A percentile compares a stretch with the other conserved stretches of the same genome.
These are phyloP conservation scores for Hymenopus coronatus DNA, from an alignment of 2,888 invertebrate genomes.

Conservation along the genomic window DNA sequence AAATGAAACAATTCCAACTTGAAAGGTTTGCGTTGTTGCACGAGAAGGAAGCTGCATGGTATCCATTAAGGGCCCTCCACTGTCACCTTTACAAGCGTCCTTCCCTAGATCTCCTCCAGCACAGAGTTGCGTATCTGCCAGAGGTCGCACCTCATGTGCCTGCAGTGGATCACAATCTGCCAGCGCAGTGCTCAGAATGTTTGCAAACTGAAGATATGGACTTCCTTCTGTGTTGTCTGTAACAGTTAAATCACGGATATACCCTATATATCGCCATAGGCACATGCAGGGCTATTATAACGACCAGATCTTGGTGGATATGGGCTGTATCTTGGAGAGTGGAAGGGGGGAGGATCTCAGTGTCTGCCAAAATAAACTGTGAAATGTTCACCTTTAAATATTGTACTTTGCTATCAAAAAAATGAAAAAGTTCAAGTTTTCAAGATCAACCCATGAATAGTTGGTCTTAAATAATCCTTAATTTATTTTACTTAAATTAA, in stretches of 20 bases:
- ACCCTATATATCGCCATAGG: too few relatives aligned
- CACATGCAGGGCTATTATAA: too few relatives aligned
- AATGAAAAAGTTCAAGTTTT: too few relatives aligned
- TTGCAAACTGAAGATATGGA: constrained; percentile 25
- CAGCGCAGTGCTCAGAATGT: constrained; percentile 1
- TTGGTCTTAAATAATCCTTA: too few relatives aligned
- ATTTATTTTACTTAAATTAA: too few relatives aligned
- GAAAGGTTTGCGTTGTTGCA: constrained; percentile 22
- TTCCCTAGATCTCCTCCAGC: constrained; percentile 36
- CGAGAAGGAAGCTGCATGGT: background rate
- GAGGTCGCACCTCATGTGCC: constrained; percentile 11
- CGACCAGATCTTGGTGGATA: too few relatives aligned
- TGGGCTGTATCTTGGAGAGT: too few relatives aligned
- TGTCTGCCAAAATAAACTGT: too few relatives aligned
- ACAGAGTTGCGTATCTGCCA: constrained; percentile 35
- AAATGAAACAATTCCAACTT: constrained; percentile 40
- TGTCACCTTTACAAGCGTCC: constrained; percentile 39
- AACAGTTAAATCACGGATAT: background rate
- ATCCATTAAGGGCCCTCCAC: constrained; percentile 35
- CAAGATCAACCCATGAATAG: too few relatives aligned
- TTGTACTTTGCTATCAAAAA: too few relatives aligned
- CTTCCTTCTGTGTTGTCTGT: constrained; percentile 15
- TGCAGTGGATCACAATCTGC: constrained; percentile 25
- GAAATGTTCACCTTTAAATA: too few relatives aligned
- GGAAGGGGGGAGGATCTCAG: too few relatives aligned